Base-by-base conservation (phyloP, 2,888 invertebrate species). In the Ormyrus thymus region DNA sequence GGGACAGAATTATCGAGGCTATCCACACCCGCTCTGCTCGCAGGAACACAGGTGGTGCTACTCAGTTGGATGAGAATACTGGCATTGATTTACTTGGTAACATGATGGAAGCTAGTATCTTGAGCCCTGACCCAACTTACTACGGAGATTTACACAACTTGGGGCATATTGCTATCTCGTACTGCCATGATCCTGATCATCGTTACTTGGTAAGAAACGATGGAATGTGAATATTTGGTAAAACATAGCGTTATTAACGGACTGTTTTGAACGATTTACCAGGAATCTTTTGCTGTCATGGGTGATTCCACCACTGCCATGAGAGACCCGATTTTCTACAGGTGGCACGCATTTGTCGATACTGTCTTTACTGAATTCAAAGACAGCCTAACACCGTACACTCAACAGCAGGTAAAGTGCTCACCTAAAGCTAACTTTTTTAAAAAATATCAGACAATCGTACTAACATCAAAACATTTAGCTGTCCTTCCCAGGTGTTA, bases 321-420 rank as follows among this genome's bases (percentile, higher is more conserved):
- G 96, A 92, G 97, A 1, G 97, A 97, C 90, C 96, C 97, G 0
- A 90, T 95, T 15, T 97, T 97, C 92, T 97, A 96, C 91, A 93
- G 95, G 87, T 96, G 95, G 95, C 97, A 97, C 86, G 92, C 94
- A 0, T 95, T 93, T 87, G 91, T 96, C 45, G 95, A 97, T 85
- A 94, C 95, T 83, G 90, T 97, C 50, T 96, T 96, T 92, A 92
- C 93, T 83, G 92, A 93, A 82, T 94, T 94, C 90, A 97, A 97
- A 90, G 91, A 91, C 80, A 93, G 93, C 11, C 90, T 97, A 46
- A 91, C 94, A 0, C 92, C 94, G 3, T 97, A 97, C 88, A 91
- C 90, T 0, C 85, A 86, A 5, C 90, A 92, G 58, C 92, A 92
- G 91, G 95, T 95, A 87, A 29, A 83, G 82, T 83, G 9, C 51